Evolutionary conservation across 2,888 invertebrate species (phyloP), one percentile per base, ranked within the genome.

Genomic region (Tetanocera ferruginea): DNA sequence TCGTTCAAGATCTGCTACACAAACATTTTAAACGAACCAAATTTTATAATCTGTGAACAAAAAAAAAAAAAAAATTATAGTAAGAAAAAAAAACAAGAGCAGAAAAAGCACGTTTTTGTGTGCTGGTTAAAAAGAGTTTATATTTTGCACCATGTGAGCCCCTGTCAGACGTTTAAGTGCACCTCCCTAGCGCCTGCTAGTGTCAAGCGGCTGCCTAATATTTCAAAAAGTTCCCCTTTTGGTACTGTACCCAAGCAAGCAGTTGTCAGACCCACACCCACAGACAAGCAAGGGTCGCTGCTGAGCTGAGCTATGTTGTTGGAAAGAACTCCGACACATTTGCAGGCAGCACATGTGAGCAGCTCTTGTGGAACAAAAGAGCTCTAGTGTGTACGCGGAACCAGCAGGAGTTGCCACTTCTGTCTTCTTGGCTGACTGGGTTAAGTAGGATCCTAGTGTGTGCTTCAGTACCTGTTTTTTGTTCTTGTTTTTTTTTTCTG

Each of bases 391-490:
- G 67, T 37, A 75, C 55, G 67, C 75, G 55, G 73, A 62, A 60
- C 55, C 31, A 43, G 51, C 25, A 67, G 67, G 64, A 76, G 78
- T 80, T 78, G 76, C 70, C 78, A 80, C 78, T 80, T 80, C 43
- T 43, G 79, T 77, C 80, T 81, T 80, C 75, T 78, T 76, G 75
- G 78, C 81, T 82, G 81, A 83, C 83, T 83, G 80, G 83, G 83
- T 83, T 83, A 83, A 83, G 82, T 82, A 80, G 82, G 55, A 67
- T 75, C 67, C 67, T 67, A 67, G 66, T 69, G 67, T 62, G 62
- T 43, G 62, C 73, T 73, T 73, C 73, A 73, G 43, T 52, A 43
- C 70, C 55, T 34, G 31, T 31, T 28, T 52, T 28, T n/a, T 43
- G 28, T 28, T 28, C 0, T 14, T 31, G 52, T 55, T 72, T 43